Base-by-base conservation (phyloP, 2,888 invertebrate genomes). In the Fragum fragum region DNA sequence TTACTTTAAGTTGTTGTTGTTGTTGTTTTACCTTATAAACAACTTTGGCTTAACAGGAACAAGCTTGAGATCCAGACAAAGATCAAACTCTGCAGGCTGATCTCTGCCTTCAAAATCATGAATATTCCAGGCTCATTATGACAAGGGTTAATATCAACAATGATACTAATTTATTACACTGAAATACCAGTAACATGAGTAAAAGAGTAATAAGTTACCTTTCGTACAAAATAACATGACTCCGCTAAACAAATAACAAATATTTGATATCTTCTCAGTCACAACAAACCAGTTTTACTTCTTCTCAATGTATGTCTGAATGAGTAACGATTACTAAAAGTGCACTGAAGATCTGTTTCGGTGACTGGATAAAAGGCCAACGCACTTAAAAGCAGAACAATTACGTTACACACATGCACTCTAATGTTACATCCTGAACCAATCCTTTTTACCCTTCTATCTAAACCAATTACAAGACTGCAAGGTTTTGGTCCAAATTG, bases 381-480 rank as follows among this genome's bases (percentile, higher is more conserved):
- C n/a, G 47, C 47, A 47, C 47, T 47, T 47, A 47, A 47, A 47
- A 14, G 47, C 47, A 47, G 47, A 47, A 47, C 47, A 47, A 47
- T 47, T 47, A 47, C 47, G 47, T 5, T 47, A 47, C 47, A 47
- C 47, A 47, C 47, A 47, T n/a, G n/a, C n/a, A n/a, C 47, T 18
- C 47, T 47, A 47, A 47, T 16, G 18, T 18, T 9, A 47, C 14
- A 47, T 47, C 47, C 47, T 47, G 47, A 47, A 47, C 47, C 47
- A 5, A 47, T 47, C 47, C 47, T 47, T 47, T 47, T n/a, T 47
- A 36, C 32, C 32, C 32, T 36, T 36, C 32, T 6, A 36, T 9
- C 32, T 36, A 36, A 36, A 36, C 32, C 32, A 36, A 36, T 36
- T 36, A n/a, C n/a, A n/a, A n/a, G n/a, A n/a, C n/a, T n/a, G n/a